Base-by-base conservation (phyloP, 2,888 invertebrate species). In the Leuctra nigra region DNA sequence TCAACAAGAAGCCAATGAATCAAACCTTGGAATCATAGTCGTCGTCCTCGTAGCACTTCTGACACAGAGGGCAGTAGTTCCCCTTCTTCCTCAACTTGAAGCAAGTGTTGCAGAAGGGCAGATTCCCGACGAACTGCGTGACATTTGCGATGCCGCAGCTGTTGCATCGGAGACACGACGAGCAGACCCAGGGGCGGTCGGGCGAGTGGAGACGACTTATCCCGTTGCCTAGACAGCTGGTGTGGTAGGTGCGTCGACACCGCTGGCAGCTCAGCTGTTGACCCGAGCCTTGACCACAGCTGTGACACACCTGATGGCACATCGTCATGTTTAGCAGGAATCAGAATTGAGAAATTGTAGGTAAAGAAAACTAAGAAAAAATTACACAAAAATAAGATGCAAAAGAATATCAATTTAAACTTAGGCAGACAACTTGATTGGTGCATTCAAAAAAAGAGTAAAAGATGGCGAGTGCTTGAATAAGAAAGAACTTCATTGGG, bases 1-100 rank as follows among this genome's bases (percentile, higher is more conserved):
- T n/a, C n/a, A n/a, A n/a, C n/a, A n/a, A n/a, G n/a, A n/a, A n/a
- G n/a, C n/a, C n/a, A n/a, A n/a, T n/a, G n/a, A n/a, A n/a, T n/a
- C n/a, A n/a, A n/a, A 84, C 85, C 79, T 88, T 87, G 64, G 86
- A 83, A 68, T 91, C 90, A 72, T 88, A 92, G 70, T 93, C 93
- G 68, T 92, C 91, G 69, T 93, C 91, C 64, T 91, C 86, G 72
- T 93, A 93, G 70, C 91, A 92, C 63, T 87, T 86, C 68, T 92
- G 88, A 73, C 96, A 96, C 1, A 94, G 77, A 0, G 94, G 93
- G 71, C 96, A 96, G 70, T 82, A 92, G 71, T 91, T 93, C 60
- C 91, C 93, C 70, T 88, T 87, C 68, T 91, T 89, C 58, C 90
- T 80, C 58, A 91, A 76, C 67, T 87, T 86, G 69, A 92, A 91